These are phyloP conservation scores for Sorex araneus DNA, from an alignment of 2,113 vertebrate genomes.

Conservation along the genomic window DNA sequence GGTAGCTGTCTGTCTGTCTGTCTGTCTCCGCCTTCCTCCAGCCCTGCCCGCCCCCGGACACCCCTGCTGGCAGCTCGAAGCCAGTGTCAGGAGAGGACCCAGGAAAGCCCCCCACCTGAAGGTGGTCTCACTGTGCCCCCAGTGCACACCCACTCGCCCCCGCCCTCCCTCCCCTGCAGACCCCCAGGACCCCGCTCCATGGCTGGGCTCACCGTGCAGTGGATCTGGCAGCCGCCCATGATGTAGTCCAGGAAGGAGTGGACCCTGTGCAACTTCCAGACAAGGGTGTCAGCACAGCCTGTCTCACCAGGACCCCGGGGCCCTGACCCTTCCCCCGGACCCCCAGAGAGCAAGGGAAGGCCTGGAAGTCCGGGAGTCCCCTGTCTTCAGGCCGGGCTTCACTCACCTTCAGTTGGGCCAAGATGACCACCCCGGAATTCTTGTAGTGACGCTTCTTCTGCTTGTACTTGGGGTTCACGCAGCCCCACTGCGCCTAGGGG, in stretches of 20 bases:
- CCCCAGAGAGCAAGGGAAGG: no score
- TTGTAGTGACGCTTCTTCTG: slow-evolving; percentile 96
- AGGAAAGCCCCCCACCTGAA: no score
- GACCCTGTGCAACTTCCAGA: slow-evolving; percentile 94
- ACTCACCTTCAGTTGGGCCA: slow-evolving; percentile 95
- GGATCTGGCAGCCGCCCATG: slow-evolving; percentile 99
- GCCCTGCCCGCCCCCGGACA: no score
- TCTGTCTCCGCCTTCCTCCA: no score
- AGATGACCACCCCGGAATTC: slow-evolving; percentile 95
- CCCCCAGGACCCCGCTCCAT: no score
- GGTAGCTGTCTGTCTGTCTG: no score
- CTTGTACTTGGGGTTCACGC: slow-evolving; percentile 97
- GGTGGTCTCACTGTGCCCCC: no score
- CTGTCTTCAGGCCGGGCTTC: neutral
- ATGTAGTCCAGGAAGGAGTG: slow-evolving; percentile 98
- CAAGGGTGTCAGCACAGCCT: slow-evolving; percentile 38
- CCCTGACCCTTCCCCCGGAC: neutral
- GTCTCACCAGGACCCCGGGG: accelerated
- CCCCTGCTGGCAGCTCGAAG: no score
- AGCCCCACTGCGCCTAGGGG: slow-evolving; percentile 94
- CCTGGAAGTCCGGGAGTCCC: neutral
- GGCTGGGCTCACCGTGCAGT: slow-evolving; percentile 94
- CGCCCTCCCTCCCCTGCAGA: no score
- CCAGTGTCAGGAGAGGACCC: no score
- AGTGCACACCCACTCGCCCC: no score